These are phyloP conservation scores for Argentina silus DNA, from an alignment of 2,797 vertebrate species.

Conservation along the genomic window DNA sequence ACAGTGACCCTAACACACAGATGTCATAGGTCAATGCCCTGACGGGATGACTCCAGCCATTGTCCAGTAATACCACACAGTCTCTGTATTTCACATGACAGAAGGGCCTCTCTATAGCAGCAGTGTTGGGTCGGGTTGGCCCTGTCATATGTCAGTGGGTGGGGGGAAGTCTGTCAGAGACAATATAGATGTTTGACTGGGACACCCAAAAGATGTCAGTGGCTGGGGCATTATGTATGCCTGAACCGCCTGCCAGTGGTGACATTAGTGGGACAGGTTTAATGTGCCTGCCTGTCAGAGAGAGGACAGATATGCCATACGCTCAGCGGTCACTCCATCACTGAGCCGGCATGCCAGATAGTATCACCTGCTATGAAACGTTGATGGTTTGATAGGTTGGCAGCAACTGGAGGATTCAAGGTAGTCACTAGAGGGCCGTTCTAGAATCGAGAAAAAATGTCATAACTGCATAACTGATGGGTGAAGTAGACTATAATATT, in stretches of 20 bases:
- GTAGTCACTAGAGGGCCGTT: not conserved
- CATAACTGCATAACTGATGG: no score
- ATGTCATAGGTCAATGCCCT: conserved; percentile 44
- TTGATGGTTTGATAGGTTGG: conserved; percentile 32
- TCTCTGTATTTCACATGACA: conserved; percentile 50
- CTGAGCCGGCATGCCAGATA: conserved; percentile 47
- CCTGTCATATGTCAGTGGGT: not conserved
- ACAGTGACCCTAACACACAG: conserved; percentile 22
- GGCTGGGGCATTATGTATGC: conserved; percentile 20
- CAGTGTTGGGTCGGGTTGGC: conserved; percentile 31
- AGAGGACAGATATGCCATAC: conserved; percentile 49
- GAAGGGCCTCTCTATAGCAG: conserved; percentile 47
- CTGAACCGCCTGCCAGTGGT: conserved; percentile 8
- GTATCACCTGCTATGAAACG: conserved; percentile 38
- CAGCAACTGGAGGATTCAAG: not conserved
- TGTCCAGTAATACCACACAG: conserved; percentile 28
- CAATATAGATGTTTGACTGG: conserved; percentile 36
- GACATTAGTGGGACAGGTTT: conserved; percentile 55
- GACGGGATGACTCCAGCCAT: conserved; percentile 24
- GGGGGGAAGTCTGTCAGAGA: conserved; percentile 1
- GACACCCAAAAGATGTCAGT: conserved; percentile 51
- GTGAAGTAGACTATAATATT: not conserved
- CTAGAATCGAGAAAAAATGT: not conserved
- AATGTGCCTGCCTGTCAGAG: conserved; percentile 62
- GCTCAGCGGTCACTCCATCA: conserved; percentile 63